phyloP scores from a whole-genome alignment of 2,888 invertebrate species.

The Blastobasis adustella region DNA sequence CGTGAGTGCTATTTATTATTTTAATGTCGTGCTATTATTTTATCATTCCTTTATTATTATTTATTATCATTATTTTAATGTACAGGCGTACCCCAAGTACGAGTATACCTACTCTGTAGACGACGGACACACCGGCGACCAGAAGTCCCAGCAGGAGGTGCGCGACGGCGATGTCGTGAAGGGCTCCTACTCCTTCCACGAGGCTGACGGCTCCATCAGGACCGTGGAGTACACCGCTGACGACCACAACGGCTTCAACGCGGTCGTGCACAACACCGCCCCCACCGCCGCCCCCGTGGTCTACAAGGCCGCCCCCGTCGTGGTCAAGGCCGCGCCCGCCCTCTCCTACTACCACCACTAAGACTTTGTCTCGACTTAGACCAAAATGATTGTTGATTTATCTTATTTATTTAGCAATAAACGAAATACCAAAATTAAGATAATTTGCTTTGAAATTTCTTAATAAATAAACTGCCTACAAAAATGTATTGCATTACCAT shows the following conservation, averaged over 20 bases:
- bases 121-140: slow-evolving; percentile 66
- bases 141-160: slow-evolving; percentile 64
- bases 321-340: slow-evolving; percentile 16
- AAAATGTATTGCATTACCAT: too few species aligned
- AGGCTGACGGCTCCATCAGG: slow-evolving; percentile 66
- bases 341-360: slow-evolving; percentile 29
- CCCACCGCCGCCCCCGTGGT: slow-evolving; percentile 30
- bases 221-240: slow-evolving; percentile 66
- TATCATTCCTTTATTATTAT: background rate
- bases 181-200: slow-evolving; percentile 62
- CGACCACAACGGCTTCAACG: slow-evolving; percentile 59
- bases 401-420: too few species aligned
- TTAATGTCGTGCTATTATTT: background rate
- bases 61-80: background rate
- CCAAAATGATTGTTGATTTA: too few species aligned
- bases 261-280: slow-evolving; percentile 41
- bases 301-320: slow-evolving; percentile 24
- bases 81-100: slow-evolving; percentile 38
- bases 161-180: slow-evolving; percentile 66
- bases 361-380: slow-evolving; percentile 16
- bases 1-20: slow-evolving; percentile 26
- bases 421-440: too few species aligned
- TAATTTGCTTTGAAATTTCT: too few species aligned
- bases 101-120: slow-evolving; percentile 64
- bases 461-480: too few species aligned